Percentiles rank a stretch among this genome's conserved stretches.
Evolutionary conservation across 2,888 invertebrate genomes (phyloP).

Genomic region (Lucinisca nassula): DNA sequence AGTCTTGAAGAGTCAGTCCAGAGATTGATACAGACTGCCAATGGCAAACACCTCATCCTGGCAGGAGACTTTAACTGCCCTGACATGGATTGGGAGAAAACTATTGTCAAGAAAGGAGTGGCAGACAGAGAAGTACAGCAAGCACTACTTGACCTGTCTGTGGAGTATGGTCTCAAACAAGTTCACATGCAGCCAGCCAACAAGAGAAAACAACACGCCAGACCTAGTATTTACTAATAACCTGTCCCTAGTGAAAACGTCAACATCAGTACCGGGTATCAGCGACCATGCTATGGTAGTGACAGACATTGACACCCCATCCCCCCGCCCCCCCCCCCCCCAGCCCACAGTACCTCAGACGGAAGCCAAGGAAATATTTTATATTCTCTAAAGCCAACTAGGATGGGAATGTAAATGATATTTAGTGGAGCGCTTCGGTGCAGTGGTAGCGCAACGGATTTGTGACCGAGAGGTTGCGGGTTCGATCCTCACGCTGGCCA

Average conservation of each 20-base stretch:
- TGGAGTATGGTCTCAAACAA: conserved; percentile 31
- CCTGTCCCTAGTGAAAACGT: conserved; percentile 33
- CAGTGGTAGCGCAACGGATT: too few relatives aligned
- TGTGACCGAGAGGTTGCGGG: too few relatives aligned
- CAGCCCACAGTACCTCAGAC: conserved; percentile 11
- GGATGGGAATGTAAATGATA: too few relatives aligned
- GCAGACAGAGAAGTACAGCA: conserved; percentile 42
- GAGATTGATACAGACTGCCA: neutral
- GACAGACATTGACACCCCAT: conserved; percentile 29
- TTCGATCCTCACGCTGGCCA: too few relatives aligned
- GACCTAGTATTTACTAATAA: conserved; percentile 43
- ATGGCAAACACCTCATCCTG: conserved; percentile 25
- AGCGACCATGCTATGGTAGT: conserved; percentile 42
- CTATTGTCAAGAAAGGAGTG: conserved; percentile 19
- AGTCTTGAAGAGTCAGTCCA: neutral
- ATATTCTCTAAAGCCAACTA: too few relatives aligned
- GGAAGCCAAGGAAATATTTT: too few relatives aligned
- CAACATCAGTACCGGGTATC: conserved; percentile 20
- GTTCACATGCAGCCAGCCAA: conserved; percentile 37
- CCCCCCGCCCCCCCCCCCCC: too few relatives aligned
- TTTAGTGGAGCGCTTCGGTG: too few relatives aligned
- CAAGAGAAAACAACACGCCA: conserved; percentile 21
- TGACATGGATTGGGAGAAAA: conserved; percentile 38
- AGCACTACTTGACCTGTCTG: conserved; percentile 26
- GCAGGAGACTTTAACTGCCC: conserved; percentile 42